Evolutionary conservation across 64 coral and sea anemone genomes (phyloP), one percentile per base, ranked within the genome.

Genomic region (Platygyra sinensis): DNA sequence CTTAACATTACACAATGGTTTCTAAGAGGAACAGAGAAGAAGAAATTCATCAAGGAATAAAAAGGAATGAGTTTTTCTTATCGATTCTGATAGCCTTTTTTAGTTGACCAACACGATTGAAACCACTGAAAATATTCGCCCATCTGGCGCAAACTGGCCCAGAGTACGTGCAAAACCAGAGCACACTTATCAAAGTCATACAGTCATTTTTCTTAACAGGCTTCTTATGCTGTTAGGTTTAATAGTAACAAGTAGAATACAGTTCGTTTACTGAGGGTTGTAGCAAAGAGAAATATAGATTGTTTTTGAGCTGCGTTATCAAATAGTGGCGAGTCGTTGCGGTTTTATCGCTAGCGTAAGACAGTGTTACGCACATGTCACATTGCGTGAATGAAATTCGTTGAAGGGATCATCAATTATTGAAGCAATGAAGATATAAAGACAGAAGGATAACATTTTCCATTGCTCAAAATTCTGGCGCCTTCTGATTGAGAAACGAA

Each of bases 371-470:
- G 81, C 81, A 85, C 62, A 85, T 85, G 81, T 85, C 81, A 85
- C 16, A 67, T 69, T 85, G 62, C 62, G 81, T 50, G 24, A 85
- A 85, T 85, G 81, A 85, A 85, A 85, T 72, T 85, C 19, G 20
- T 29, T 63, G 2, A 67, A 85, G 81, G 11, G 13, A 54, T 85
- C 81, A 85, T 85, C 62, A 85, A 85, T 85, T 50, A 85, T 85
- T 85, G 20, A 85, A 67, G 81, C 65, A 85, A 51, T 50, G 13
- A 85, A 69, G 81, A 85, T 85, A 85, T 85, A 85, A 85, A 42
- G 60, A 69, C 65, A 69, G 22, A 85, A 71, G 33, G 81, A 19
- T 52, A 51, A 24, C 72, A 50, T 17, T 67, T 27, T 85, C 5
- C 38, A 16, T 25, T 20, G 4, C 8, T 69, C 7, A 51, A 85